phyloP scores from a whole-genome alignment of 1,140 invertebrate species.

The Mamestra configurata region DNA sequence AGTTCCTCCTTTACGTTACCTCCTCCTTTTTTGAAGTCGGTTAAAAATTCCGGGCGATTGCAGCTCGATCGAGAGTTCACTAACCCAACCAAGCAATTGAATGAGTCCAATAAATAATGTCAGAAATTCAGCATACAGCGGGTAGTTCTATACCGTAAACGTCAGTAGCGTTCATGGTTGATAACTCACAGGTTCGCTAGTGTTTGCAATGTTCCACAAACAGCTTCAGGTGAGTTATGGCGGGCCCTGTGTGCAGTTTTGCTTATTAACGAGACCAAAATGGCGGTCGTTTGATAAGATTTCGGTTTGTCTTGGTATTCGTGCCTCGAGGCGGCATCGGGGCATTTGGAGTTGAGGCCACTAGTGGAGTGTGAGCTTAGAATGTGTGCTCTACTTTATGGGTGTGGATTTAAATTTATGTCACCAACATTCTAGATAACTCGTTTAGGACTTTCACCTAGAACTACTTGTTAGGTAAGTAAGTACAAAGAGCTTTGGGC shows the following conservation, averaged over 20 bases:
- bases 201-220: constrained; percentile 82
- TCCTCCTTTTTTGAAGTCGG: no score
- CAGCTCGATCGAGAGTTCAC: neutral
- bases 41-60: no score
- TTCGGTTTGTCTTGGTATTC: constrained; percentile 86
- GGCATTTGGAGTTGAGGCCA: constrained; percentile 81
- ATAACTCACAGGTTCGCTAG: constrained; percentile 65
- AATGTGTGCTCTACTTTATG: constrained; percentile 67
- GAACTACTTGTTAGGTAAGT: neutral
- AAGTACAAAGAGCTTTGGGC: no score
- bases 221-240: constrained; percentile 82
- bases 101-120: constrained; percentile 17
- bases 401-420: neutral
- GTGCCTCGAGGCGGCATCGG: constrained; percentile 80
- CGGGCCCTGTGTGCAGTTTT: constrained; percentile 82
- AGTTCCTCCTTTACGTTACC: no score
- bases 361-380: constrained; percentile 51
- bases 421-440: neutral
- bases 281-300: constrained; percentile 85
- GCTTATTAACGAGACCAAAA: constrained; percentile 85
- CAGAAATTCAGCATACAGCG: neutral
- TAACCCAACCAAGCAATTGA: constrained; percentile 2
- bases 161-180: constrained; percentile 51
- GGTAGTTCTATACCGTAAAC: constrained; percentile 39
- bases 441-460: neutral